Evolutionary conservation across 2,797 vertebrate species (phyloP).

Genomic region (Ispidina picta): DNA sequence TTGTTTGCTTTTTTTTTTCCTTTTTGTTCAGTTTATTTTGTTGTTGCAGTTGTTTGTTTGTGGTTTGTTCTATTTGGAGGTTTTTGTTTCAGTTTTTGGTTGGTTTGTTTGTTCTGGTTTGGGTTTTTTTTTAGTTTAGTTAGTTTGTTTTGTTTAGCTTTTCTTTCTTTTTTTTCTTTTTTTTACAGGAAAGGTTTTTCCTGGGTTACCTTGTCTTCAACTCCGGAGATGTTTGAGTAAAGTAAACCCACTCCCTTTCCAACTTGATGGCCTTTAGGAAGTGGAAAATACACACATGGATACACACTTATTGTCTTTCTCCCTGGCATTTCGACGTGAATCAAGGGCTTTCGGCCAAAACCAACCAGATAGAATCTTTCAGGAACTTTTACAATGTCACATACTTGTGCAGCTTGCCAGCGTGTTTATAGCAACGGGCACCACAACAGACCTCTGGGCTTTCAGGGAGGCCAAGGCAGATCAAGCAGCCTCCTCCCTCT

Average conservation of each 20-base stretch:
- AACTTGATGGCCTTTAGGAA: slow-evolving; percentile 59
- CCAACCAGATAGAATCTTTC: slow-evolving; percentile 88
- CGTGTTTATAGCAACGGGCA: slow-evolving; percentile 97
- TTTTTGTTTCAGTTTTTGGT: background rate
- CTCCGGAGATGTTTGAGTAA: background rate
- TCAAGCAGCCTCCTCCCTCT: background rate
- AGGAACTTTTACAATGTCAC: slow-evolving; percentile 92
- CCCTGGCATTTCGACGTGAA: slow-evolving; percentile 64
- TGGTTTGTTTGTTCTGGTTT: no score
- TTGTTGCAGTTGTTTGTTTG: no score
- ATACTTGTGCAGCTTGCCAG: slow-evolving; percentile 87
- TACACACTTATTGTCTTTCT: slow-evolving; percentile 60
- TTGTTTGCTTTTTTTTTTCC: background rate
- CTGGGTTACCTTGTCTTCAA: slow-evolving; percentile 31
- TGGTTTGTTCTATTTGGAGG: no score
- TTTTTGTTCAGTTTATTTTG: no score
- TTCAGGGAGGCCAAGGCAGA: slow-evolving; percentile 53
- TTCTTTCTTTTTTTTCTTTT: background rate
- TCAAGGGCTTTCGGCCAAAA: slow-evolving; percentile 81
- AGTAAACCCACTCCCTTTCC: slow-evolving; percentile 58
- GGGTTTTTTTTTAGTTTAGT: no score
- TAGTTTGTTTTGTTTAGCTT: no score
- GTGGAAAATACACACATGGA: slow-evolving; percentile 41
- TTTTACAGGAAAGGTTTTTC: slow-evolving; percentile 8
- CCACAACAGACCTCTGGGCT: slow-evolving; percentile 88